These are phyloP conservation scores for Poicephalus meyeri DNA, from an alignment of 2,113 vertebrate genomes.

Conservation along the genomic window DNA sequence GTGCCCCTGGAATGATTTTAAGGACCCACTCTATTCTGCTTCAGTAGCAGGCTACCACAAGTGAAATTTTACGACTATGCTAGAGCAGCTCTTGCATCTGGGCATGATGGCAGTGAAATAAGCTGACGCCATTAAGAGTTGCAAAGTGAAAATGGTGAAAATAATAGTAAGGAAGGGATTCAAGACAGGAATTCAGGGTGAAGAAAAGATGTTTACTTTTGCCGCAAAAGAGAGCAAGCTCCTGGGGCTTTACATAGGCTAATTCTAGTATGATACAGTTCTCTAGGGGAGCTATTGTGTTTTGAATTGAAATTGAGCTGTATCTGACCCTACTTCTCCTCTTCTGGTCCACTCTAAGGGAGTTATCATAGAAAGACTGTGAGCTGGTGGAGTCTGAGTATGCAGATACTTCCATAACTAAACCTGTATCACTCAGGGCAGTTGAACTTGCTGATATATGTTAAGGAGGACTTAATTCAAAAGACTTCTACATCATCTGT, in stretches of 20 bases:
- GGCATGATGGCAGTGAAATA: neutral
- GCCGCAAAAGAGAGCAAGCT: neutral
- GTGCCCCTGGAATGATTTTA: neutral
- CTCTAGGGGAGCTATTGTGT: neutral
- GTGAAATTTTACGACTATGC: neutral
- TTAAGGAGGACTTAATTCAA: constrained; percentile 4
- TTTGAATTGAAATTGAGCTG: neutral
- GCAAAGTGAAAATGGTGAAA: neutral
- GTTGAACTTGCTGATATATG: neutral
- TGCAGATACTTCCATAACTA: neutral
- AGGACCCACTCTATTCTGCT: neutral
- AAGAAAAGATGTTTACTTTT: neutral
- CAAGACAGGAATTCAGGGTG: neutral
- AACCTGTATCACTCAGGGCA: neutral
- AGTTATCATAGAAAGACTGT: neutral
- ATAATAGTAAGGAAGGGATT: neutral
- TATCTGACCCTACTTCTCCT: neutral
- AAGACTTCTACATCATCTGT: neutral
- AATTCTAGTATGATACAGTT: neutral
- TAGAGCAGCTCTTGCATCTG: neutral
- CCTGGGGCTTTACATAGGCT: neutral
- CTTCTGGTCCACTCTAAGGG: neutral
- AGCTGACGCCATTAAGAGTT: accelerated
- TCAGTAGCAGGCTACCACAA: neutral
- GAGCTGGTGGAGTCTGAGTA: neutral